Percentiles rank a stretch among this genome's conserved stretches.
phyloP scores from a whole-genome alignment of 1,140 invertebrate genomes.

The Lasaia peninsularis region DNA sequence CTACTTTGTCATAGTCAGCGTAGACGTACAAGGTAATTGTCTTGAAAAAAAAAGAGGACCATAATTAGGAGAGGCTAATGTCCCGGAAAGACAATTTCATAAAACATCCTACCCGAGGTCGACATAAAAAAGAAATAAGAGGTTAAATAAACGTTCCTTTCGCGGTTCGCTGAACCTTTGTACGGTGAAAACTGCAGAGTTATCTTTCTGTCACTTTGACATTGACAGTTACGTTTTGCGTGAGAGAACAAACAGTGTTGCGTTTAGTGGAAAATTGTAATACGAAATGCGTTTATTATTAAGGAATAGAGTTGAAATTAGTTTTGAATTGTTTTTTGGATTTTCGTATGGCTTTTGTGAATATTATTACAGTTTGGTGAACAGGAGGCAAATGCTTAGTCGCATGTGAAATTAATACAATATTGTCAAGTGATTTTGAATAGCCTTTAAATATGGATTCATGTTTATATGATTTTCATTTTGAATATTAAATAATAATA shows the following conservation, averaged over 20 bases:
- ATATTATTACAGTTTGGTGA: slow-evolving; percentile 44
- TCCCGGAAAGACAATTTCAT: slow-evolving; percentile 75
- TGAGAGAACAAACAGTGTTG: slow-evolving; percentile 39
- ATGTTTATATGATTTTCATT: too few relatives aligned
- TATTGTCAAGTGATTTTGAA: slow-evolving; percentile 20
- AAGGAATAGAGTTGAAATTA: slow-evolving; percentile 35
- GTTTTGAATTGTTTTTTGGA: slow-evolving; percentile 37
- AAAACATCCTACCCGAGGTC: slow-evolving; percentile 61
- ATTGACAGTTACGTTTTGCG: slow-evolving; percentile 44
- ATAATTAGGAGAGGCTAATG: slow-evolving; percentile 73
- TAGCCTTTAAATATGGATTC: too few relatives aligned
- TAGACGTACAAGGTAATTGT: slow-evolving; percentile 65
- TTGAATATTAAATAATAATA: too few relatives aligned
- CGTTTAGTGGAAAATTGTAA: neutral
- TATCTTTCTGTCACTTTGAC: slow-evolving; percentile 46
- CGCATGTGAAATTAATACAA: slow-evolving; percentile 36
- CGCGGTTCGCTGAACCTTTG: slow-evolving; percentile 47
- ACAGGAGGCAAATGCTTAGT: slow-evolving; percentile 39
- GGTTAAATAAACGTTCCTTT: slow-evolving; percentile 72
- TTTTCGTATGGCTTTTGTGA: slow-evolving; percentile 41
- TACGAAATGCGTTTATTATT: neutral
- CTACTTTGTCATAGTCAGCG: slow-evolving; percentile 64
- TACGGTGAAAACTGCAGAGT: slow-evolving; percentile 45
- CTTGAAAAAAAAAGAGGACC: slow-evolving; percentile 41
- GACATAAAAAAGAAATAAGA: slow-evolving; percentile 70